Conservation (phyloP, 2,797 vertebrate species). For the Dicrostonyx torquatus region DNA sequence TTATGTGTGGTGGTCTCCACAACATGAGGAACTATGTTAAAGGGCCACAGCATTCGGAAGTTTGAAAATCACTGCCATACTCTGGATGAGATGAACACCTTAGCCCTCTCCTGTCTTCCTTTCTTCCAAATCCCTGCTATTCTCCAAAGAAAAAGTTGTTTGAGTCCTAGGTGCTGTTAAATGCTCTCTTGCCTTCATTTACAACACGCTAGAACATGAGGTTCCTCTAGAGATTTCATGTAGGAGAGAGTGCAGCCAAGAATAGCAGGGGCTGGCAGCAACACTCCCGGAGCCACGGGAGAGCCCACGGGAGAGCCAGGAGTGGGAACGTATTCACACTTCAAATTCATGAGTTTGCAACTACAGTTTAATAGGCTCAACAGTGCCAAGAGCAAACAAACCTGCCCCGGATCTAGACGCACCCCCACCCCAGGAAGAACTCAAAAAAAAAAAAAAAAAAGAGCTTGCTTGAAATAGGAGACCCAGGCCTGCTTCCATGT, state of each 20-base stretch:
- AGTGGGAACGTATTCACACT: constrained; percentile 54
- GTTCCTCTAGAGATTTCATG: constrained; percentile 33
- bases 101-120: neutral
- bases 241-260: constrained; percentile 60
- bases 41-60: neutral
- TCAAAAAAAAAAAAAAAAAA: neutral
- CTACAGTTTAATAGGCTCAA: constrained; percentile 49
- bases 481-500: neutral
- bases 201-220: constrained; percentile 57
- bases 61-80: neutral
- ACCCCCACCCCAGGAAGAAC: neutral
- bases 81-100: neutral
- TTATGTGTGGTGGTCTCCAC: neutral
- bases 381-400: constrained; percentile 60
- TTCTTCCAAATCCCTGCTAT: neutral
- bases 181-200: constrained; percentile 54
- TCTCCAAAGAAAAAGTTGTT: constrained; percentile 33
- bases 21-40: neutral
- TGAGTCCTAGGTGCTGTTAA: constrained; percentile 39
- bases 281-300: neutral
- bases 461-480: neutral
- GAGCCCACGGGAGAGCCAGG: neutral
- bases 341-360: constrained; percentile 45
- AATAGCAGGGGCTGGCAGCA: constrained; percentile 56
- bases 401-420: neutral